These are phyloP conservation scores for Onthophagus taurus DNA, from an alignment of 1,140 invertebrate species.

Conservation along the genomic window DNA sequence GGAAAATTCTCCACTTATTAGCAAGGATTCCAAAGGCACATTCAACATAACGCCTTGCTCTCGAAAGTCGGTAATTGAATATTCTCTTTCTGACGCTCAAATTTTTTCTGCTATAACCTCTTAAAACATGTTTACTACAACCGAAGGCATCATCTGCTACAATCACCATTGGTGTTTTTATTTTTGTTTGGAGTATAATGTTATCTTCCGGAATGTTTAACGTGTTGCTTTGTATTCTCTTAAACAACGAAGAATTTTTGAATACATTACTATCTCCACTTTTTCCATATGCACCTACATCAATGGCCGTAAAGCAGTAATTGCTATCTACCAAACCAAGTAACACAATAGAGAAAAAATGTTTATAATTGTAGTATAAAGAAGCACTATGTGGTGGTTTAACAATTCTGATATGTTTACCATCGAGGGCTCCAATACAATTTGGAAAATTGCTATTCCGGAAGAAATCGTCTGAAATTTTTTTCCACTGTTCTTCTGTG, in stretches of 20 bases:
- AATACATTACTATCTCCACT: conserved; percentile 35
- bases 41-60: conserved; percentile 35
- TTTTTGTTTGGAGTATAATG: conserved; percentile 1
- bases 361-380: conserved; percentile 31
- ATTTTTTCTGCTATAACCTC: conserved; percentile 33
- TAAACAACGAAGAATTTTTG: conserved; percentile 7
- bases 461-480: conserved; percentile 24
- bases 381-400: conserved; percentile 27
- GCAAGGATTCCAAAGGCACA: conserved; percentile 41
- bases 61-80: conserved; percentile 39
- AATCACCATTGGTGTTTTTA: conserved; percentile 17
- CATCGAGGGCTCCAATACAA: conserved; percentile 32
- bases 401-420: conserved; percentile 36
- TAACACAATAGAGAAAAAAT: conserved; percentile 35
- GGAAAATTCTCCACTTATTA: conserved; percentile 37
- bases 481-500: conserved; percentile 16
- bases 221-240: not conserved
- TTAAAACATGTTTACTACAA: conserved; percentile 34
- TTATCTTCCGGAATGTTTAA: conserved; percentile 2
- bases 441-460: conserved; percentile 30
- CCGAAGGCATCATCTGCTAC: conserved; percentile 40
- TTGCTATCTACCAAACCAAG: conserved; percentile 35
- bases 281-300: conserved; percentile 38
- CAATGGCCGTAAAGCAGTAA: conserved; percentile 34
- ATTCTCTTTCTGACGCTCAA: conserved; percentile 30